Evolutionary conservation across 2,888 invertebrate genomes (phyloP).

Genomic region (Epinotia nisella): DNA sequence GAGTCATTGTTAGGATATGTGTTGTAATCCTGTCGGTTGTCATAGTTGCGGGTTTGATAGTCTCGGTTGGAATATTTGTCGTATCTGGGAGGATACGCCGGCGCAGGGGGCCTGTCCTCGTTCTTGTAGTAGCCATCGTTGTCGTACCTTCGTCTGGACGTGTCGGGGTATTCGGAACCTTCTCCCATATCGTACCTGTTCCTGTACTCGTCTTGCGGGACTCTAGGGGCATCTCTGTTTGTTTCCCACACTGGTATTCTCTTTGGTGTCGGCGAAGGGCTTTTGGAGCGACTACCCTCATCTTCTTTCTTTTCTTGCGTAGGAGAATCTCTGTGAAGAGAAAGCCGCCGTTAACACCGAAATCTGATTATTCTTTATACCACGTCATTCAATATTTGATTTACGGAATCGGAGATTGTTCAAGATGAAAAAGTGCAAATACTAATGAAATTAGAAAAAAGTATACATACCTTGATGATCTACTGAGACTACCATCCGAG

Average conservation of each 20-base stretch:
- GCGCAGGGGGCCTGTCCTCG: slow-evolving; percentile 52
- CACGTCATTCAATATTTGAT: no score
- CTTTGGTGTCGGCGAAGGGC: slow-evolving; percentile 61
- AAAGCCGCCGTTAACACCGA: neutral
- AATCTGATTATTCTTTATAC: neutral
- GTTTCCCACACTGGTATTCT: slow-evolving; percentile 68
- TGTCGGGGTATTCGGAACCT: slow-evolving; percentile 49
- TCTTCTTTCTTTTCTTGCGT: slow-evolving; percentile 60
- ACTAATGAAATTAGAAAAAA: slow-evolving; percentile 15
- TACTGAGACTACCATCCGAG: slow-evolving; percentile 69
- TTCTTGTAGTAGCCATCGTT: slow-evolving; percentile 50
- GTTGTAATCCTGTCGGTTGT: slow-evolving; percentile 27
- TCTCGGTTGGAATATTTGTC: slow-evolving; percentile 56
- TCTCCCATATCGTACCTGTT: slow-evolving; percentile 55
- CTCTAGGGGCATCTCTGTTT: slow-evolving; percentile 49
- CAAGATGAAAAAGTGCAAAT: no score
- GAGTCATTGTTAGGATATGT: neutral
- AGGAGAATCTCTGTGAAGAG: slow-evolving; percentile 63
- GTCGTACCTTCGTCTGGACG: slow-evolving; percentile 47
- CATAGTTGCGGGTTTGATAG: slow-evolving; percentile 24
- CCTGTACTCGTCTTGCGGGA: slow-evolving; percentile 49
- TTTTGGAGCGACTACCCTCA: slow-evolving; percentile 63
- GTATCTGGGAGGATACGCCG: slow-evolving; percentile 52
- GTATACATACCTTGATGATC: slow-evolving; percentile 63
- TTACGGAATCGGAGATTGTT: neutral